Evolutionary conservation across 2,797 vertebrate genomes (phyloP).

Genomic region (Etheostoma nigrum): DNA sequence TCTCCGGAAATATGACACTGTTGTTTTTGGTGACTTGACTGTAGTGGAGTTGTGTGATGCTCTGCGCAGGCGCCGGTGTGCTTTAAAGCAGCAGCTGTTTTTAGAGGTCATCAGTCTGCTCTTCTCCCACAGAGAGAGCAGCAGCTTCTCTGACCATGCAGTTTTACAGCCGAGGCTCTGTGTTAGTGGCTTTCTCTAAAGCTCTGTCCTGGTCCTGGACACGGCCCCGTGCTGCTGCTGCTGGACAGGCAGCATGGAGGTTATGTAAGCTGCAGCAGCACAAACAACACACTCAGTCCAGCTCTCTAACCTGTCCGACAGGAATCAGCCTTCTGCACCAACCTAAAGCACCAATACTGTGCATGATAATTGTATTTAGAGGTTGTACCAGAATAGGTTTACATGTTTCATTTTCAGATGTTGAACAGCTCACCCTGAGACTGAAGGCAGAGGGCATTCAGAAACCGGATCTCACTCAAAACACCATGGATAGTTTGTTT

Average conservation of each 20-base stretch:
- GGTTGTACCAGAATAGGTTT: too few relatives aligned
- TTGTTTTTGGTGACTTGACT: rapidly evolving
- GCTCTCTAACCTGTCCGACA: conserved; percentile 29
- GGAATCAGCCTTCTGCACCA: background rate
- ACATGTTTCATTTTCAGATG: too few relatives aligned
- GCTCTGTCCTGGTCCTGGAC: background rate
- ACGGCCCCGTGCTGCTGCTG: background rate
- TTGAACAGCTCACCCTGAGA: too few relatives aligned
- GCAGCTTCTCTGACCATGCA: background rate
- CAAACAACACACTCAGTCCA: background rate
- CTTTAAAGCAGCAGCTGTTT: conserved; percentile 54
- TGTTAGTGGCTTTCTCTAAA: background rate
- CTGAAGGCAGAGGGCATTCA: too few relatives aligned
- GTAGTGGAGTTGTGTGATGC: background rate
- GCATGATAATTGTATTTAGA: too few relatives aligned
- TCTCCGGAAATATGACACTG: background rate
- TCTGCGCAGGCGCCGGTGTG: conserved; percentile 49
- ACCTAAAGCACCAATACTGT: background rate
- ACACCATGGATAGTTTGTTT: too few relatives aligned
- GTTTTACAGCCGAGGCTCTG: background rate
- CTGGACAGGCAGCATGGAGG: background rate
- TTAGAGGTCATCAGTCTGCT: conserved; percentile 75
- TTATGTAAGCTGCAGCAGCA: conserved; percentile 29
- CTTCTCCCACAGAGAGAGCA: conserved; percentile 1
- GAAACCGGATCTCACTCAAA: too few relatives aligned